A percentile compares a stretch with the other conserved stretches of the same genome.
Evolutionary conservation across 2,113 vertebrate species (phyloP).

Genomic region (Stigmatopora argus): DNA sequence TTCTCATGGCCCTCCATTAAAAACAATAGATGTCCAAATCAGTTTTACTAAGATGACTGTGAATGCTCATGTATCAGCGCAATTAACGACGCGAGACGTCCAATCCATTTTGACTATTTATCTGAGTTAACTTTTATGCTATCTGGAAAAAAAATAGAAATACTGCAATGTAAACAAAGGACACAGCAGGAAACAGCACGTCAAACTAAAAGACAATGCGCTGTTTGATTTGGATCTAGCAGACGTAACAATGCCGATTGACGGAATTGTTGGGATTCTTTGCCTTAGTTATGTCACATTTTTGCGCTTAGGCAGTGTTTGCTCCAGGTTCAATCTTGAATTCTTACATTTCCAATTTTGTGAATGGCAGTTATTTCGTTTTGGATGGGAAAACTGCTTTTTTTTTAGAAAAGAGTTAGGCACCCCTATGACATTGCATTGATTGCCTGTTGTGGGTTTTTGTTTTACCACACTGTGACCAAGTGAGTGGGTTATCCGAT

Average conservation of each 20-base stretch:
- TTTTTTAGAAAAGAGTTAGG: too few relatives aligned
- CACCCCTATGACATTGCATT: too few relatives aligned
- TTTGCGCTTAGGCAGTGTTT: not conserved
- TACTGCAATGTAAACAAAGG: not conserved
- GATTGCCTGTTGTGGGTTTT: too few relatives aligned
- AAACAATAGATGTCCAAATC: too few relatives aligned
- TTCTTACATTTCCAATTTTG: not conserved
- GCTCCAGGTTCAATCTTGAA: not conserved
- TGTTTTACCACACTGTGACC: too few relatives aligned
- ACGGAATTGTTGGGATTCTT: not conserved
- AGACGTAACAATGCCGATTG: not conserved
- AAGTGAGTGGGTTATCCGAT: too few relatives aligned
- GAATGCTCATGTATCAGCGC: too few relatives aligned
- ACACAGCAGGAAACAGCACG: not conserved
- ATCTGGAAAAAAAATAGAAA: not conserved
- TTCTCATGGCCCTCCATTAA: too few relatives aligned
- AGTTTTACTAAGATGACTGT: too few relatives aligned
- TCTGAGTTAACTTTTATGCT: not conserved
- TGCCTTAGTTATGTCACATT: not conserved
- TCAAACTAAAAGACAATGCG: not conserved
- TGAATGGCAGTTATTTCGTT: not conserved
- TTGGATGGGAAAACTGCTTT: too few relatives aligned
- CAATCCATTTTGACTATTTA: too few relatives aligned
- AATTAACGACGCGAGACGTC: too few relatives aligned
- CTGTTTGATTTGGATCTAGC: not conserved